Evolutionary conservation across 2,113 vertebrate species (phyloP).

Genomic region (Aplodontia rufa): DNA sequence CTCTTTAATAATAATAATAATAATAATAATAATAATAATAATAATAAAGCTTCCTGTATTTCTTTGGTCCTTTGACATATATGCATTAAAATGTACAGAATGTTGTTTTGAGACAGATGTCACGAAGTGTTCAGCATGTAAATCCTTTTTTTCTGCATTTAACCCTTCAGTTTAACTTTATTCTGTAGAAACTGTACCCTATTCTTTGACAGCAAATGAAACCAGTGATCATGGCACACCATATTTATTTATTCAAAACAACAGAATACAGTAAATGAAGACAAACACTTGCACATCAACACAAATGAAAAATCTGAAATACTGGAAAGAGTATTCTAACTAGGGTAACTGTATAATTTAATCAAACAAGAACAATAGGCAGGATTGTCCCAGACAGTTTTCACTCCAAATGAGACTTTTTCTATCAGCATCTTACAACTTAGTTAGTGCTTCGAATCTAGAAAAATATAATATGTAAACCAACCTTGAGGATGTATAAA

Average conservation of each 20-base stretch:
- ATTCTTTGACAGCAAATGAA: neutral
- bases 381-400: neutral
- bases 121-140: neutral
- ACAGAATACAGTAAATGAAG: neutral
- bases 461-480: neutral
- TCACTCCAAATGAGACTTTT: neutral
- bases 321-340: neutral
- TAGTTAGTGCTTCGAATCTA: conserved; percentile 20
- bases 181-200: neutral
- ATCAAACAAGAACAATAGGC: neutral
- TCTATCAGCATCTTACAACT: neutral
- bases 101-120: neutral
- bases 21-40: too few species aligned
- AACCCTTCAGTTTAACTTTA: neutral
- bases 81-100: neutral
- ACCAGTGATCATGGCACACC: neutral
- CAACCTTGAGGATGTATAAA: neutral
- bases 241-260: conserved; percentile 23
- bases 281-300: neutral
- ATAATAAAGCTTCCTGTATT: accelerated
- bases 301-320: neutral
- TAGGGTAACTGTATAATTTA: neutral
- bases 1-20: too few species aligned
- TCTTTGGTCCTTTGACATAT: neutral
- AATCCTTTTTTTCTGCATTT: neutral